A percentile compares a stretch with the other conserved stretches of the same genome.
Conservation (phyloP, 35 echinoderm and acorn worm species). For the Heliocidaris erythrogramma region DNA sequence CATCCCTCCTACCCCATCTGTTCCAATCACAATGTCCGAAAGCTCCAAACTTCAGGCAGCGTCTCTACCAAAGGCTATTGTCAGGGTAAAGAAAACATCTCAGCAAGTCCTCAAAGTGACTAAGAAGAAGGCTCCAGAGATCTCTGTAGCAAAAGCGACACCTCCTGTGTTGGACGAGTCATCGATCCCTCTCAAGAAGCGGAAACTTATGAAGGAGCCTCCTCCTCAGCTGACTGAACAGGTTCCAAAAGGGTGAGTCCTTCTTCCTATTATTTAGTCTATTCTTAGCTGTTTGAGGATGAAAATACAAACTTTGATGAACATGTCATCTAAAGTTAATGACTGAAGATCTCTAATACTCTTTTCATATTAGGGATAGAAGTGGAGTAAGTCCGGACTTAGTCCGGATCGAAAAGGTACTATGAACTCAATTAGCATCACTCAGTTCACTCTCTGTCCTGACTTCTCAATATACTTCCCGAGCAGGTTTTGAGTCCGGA, state of each 20-base stretch:
- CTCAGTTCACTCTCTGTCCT: too few relatives aligned
- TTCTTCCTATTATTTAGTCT: background rate
- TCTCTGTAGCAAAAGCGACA: conserved; percentile 25
- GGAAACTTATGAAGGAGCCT: conserved; percentile 89
- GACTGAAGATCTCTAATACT: too few relatives aligned
- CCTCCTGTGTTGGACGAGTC: conserved; percentile 69
- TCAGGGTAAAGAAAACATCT: conserved; percentile 43
- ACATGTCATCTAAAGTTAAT: too few relatives aligned
- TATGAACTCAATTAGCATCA: too few relatives aligned
- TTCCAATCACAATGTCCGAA: background rate
- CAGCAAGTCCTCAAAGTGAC: conserved; percentile 48
- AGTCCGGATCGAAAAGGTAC: too few relatives aligned
- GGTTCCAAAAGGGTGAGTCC: background rate
- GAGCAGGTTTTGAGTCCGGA: too few relatives aligned
- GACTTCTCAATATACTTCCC: too few relatives aligned
- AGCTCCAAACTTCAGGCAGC: conserved; percentile 21
- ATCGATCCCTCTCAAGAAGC: conserved; percentile 85
- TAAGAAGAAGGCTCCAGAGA: conserved; percentile 45
- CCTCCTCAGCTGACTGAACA: conserved; percentile 60
- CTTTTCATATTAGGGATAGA: too few relatives aligned
- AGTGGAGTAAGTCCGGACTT: too few relatives aligned
- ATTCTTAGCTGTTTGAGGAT: too few relatives aligned
- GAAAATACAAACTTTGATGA: too few relatives aligned
- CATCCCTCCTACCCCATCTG: background rate
- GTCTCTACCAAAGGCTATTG: conserved; percentile 24